Conservation (phyloP, 2,113 vertebrate genomes). For the Tauraco erythrolophus region DNA sequence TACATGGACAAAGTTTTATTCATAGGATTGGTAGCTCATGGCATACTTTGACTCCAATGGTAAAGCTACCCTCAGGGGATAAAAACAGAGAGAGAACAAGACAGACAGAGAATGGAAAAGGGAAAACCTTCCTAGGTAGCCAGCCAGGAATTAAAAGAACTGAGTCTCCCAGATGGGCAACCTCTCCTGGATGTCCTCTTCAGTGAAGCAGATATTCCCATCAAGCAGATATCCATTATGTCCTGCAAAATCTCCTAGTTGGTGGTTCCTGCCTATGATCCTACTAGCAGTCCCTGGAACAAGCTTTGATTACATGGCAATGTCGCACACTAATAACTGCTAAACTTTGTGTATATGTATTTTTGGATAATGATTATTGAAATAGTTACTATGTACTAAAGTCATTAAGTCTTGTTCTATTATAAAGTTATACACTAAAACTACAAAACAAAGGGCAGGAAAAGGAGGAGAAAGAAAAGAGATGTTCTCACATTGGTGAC, state of each 20-base stretch:
- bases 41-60: neutral
- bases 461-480: neutral
- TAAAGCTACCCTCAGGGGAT: neutral
- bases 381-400: neutral
- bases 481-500: neutral
- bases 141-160: neutral
- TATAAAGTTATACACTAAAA: neutral
- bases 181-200: neutral
- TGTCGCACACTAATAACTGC: neutral
- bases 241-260: neutral
- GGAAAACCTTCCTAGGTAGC: neutral
- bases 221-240: neutral
- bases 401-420: rapidly evolving
- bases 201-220: neutral
- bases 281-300: neutral
- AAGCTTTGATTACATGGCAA: neutral
- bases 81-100: neutral
- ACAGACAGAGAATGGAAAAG: neutral
- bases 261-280: neutral
- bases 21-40: neutral
- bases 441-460: neutral
- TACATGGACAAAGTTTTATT: neutral
- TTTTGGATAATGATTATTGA: neutral
- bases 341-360: neutral
- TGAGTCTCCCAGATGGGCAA: neutral